Evolutionary conservation across 2,888 invertebrate species (phyloP).

Genomic region (Eupithecia subumbrata): DNA sequence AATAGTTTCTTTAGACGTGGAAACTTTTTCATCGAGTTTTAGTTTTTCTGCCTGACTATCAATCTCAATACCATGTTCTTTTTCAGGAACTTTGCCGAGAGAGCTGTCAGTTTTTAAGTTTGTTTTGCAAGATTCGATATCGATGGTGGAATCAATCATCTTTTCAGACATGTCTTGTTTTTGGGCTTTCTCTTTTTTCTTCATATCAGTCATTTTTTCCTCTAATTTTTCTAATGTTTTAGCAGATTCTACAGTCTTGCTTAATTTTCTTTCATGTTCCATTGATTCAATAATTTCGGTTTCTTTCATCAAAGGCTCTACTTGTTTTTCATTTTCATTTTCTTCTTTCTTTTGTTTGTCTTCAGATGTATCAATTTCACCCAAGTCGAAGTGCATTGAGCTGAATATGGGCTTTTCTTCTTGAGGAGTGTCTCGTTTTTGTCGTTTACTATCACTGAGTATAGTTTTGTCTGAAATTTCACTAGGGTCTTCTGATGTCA

Average conservation of each 20-base stretch:
- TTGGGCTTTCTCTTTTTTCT: conserved; percentile 55
- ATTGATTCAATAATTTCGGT: conserved; percentile 8
- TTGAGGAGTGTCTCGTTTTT: conserved; percentile 52
- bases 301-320: neutral
- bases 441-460: conserved; percentile 68
- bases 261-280: conserved; percentile 55
- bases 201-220: conserved; percentile 74
- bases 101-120: conserved; percentile 55
- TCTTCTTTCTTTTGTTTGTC: conserved; percentile 29
- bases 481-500: conserved; percentile 81
- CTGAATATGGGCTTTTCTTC: conserved; percentile 33
- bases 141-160: conserved; percentile 52
- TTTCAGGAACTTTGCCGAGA: conserved; percentile 59
- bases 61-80: conserved; percentile 62
- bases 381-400: conserved; percentile 22
- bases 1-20: conserved; percentile 3
- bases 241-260: conserved; percentile 66
- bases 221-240: conserved; percentile 77
- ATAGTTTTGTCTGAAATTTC: conserved; percentile 77
- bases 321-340: conserved; percentile 29
- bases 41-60: conserved; percentile 44
- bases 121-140: conserved; percentile 47
- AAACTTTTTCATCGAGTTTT: conserved; percentile 23
- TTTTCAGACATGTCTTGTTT: conserved; percentile 19
- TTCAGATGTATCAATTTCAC: conserved; percentile 31